Percentiles rank a stretch among this genome's conserved stretches.
Conservation (phyloP, 2,113 vertebrate species). For the Onychorhynchus coronatus region DNA sequence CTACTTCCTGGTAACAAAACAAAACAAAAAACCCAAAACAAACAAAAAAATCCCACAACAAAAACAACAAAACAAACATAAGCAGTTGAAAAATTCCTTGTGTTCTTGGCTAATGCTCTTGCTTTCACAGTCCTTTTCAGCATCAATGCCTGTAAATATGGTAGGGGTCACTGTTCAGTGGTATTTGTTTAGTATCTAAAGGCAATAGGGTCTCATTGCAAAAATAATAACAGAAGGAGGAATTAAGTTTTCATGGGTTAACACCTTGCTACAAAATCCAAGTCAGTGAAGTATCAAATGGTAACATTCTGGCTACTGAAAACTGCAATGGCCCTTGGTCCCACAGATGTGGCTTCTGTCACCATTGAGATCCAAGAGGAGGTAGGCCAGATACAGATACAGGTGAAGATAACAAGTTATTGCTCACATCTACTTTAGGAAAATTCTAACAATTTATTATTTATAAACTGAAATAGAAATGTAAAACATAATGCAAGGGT, state of each 20-base stretch:
- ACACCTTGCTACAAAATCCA: background rate
- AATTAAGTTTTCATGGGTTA: background rate
- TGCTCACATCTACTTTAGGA: background rate
- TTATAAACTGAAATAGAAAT: background rate
- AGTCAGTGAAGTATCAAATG: background rate
- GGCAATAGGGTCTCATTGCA: background rate
- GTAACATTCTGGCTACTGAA: background rate
- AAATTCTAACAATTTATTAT: background rate
- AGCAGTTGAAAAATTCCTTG: background rate
- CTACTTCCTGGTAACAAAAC: background rate
- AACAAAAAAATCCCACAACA: background rate
- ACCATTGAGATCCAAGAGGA: background rate
- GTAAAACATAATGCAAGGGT: background rate
- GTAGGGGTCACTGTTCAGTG: background rate
- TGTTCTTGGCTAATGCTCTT: background rate
- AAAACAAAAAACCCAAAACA: accelerated
- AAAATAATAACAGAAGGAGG: background rate
- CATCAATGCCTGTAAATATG: background rate
- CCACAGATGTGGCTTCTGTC: background rate
- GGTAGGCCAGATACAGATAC: background rate
- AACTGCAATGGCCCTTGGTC: background rate
- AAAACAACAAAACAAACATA: background rate
- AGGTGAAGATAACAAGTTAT: background rate
- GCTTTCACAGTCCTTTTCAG: background rate
- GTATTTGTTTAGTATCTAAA: background rate